Evolutionary conservation across 2,888 invertebrate species (phyloP), one percentile per base, ranked within the genome.

Genomic region (Apeira syringaria): DNA sequence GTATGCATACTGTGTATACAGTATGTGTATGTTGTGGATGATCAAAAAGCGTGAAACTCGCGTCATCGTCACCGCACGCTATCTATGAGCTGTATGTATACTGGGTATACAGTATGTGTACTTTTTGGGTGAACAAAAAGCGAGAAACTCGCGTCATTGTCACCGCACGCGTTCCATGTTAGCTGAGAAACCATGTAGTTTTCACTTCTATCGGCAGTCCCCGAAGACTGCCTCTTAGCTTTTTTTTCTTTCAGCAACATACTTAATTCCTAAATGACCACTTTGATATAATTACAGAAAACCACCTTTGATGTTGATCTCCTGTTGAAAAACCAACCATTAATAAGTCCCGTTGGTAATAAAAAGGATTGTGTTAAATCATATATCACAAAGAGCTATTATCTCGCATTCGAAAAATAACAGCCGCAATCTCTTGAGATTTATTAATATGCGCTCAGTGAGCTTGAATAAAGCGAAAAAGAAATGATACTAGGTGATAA

Each of bases 381-480:
- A 70, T 80, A 76, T 73, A 70, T 78, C 68, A 78, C 68, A 64
- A 63, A 66, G 57, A 64, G 64, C 70, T 68, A 74, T 73, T 74
- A 76, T 72, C 65, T 68, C 68, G 64, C 70, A 64, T 71, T 53
- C 61, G 56, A 72, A 72, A 78, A 72, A 70, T 73, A 77, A 74
- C 74, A 70, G 67, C 60, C 67, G 66, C 63, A 54, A 67, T 74
- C 57, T 67, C 50, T 53, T 40, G 48, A 71, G 68, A 78, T 76
- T 74, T 80, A 81, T 74, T 43, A 45, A 46, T 56, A 53, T 61
- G 56, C 59, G 56, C 53, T 59, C 53, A 58, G 57, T 57, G 53
- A 58, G 64, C 64, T 61, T 50, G 44, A 51, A 54, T 53, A 53
- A 52, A 57, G 61, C 61, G 64, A 64, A 57, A 59, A 9, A 24